Conservation (phyloP, 2,888 invertebrate species). For the Scaptodrosophila latifasciaeformis region DNA sequence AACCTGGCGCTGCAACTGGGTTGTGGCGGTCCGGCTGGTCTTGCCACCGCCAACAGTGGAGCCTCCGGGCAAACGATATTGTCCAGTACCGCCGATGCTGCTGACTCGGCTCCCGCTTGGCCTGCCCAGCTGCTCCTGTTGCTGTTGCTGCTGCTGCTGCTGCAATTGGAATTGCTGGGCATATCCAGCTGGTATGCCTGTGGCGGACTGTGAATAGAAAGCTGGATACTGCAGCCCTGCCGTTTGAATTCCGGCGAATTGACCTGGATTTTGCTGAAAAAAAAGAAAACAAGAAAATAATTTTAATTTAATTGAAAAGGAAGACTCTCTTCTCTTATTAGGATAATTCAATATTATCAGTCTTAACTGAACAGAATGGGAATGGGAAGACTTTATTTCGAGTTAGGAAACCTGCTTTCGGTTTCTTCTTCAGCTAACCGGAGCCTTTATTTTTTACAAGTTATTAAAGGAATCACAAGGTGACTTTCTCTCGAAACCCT, state of each 20-base stretch:
- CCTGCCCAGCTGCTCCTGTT: not conserved
- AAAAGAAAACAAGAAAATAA: not conserved
- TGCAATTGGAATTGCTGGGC: constrained; percentile 39
- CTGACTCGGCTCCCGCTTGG: too few species aligned
- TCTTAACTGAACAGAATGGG: too few species aligned
- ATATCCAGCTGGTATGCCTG: not conserved
- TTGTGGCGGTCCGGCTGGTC: constrained; percentile 22
- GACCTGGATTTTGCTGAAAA: constrained; percentile 29
- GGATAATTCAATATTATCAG: too few species aligned
- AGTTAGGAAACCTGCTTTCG: too few species aligned
- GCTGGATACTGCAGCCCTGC: constrained; percentile 30
- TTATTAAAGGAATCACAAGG: too few species aligned
- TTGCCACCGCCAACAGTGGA: constrained; percentile 18
- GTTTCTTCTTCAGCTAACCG: too few species aligned
- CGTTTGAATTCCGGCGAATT: constrained; percentile 20
- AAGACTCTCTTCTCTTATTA: too few species aligned
- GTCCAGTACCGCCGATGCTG: not conserved
- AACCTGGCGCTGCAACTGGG: constrained; percentile 41
- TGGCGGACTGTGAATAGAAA: constrained; percentile 31
- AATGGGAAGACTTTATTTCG: too few species aligned
- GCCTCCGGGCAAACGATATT: not conserved
- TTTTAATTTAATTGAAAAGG: not conserved
- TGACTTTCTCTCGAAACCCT: too few species aligned
- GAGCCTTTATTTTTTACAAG: too few species aligned
- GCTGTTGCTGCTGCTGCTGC: constrained; percentile 23